Evolutionary conservation across 2,113 vertebrate species (phyloP).

Genomic region (Hirundichthys speculiger): DNA sequence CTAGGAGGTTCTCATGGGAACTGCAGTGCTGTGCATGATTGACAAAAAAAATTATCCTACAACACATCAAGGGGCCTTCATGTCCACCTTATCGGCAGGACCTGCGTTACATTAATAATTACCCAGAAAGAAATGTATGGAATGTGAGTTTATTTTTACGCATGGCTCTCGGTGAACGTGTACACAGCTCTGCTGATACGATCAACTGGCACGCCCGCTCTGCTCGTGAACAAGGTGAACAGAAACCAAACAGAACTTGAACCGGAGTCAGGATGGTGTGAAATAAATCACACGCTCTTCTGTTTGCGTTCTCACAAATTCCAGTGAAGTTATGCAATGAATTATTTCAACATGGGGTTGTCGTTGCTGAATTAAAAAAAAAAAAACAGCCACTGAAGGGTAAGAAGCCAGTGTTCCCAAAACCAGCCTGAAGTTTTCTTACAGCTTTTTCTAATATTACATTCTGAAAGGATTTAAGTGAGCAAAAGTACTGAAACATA

Average conservation of each 20-base stretch:
- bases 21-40: conserved; percentile 11
- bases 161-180: conserved; percentile 35
- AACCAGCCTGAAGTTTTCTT: too few species aligned
- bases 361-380: not conserved
- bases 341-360: not conserved
- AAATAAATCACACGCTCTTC: conserved; percentile 12
- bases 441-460: too few species aligned
- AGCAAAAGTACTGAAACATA: too few species aligned
- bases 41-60: conserved; percentile 8
- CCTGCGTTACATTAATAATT: conserved; percentile 76
- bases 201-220: conserved; percentile 49
- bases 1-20: conserved; percentile 49
- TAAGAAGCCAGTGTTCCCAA: not conserved
- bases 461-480: too few species aligned
- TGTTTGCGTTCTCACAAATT: conserved; percentile 47
- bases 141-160: conserved; percentile 71
- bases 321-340: conserved; percentile 9
- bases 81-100: conserved; percentile 11
- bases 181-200: conserved; percentile 36
- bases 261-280: conserved; percentile 9
- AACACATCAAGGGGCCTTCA: not conserved
- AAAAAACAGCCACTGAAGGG: not conserved
- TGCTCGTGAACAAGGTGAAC: conserved; percentile 32
- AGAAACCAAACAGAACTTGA: conserved; percentile 32
- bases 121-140: conserved; percentile 68